Conservation (phyloP, 1,140 invertebrate species). For the Drosophila sulfurigaster region DNA sequence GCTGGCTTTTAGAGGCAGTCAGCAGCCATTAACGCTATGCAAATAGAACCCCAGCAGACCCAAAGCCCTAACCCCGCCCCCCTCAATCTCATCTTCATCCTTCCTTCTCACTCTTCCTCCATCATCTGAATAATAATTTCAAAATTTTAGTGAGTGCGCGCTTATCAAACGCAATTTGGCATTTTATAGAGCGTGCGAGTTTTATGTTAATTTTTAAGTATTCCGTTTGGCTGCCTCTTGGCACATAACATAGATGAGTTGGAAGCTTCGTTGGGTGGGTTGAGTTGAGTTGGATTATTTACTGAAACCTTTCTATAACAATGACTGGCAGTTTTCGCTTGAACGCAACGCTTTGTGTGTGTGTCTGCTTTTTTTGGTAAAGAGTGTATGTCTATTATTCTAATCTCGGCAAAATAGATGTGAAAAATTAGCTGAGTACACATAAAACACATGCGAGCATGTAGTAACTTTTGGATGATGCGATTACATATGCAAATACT, state of each 20-base stretch:
- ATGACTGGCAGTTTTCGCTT: constrained; percentile 19
- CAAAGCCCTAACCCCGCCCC: not conserved
- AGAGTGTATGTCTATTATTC: not conserved
- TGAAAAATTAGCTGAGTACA: not conserved
- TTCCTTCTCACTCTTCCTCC: not conserved
- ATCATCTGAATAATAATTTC: constrained; percentile 38
- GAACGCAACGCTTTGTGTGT: not conserved
- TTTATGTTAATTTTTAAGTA: constrained; percentile 74
- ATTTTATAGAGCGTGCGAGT: constrained; percentile 72
- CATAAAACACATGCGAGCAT: not conserved
- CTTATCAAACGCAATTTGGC: constrained; percentile 53
- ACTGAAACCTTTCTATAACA: constrained; percentile 35
- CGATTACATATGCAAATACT: not conserved
- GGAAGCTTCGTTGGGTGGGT: not conserved
- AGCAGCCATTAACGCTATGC: constrained; percentile 72
- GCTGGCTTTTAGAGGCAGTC: constrained; percentile 61
- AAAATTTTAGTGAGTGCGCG: constrained; percentile 46
- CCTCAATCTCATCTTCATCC: too few relatives aligned
- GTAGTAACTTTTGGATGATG: not conserved
- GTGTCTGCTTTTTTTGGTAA: too few relatives aligned
- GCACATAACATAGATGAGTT: constrained; percentile 15
- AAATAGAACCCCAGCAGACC: constrained; percentile 53
- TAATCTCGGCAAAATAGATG: constrained; percentile 37
- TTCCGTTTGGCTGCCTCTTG: constrained; percentile 32
- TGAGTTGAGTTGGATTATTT: constrained; percentile 37